Evolutionary conservation across 2,888 invertebrate genomes (phyloP).

Genomic region (Chymomyza procnemis): DNA sequence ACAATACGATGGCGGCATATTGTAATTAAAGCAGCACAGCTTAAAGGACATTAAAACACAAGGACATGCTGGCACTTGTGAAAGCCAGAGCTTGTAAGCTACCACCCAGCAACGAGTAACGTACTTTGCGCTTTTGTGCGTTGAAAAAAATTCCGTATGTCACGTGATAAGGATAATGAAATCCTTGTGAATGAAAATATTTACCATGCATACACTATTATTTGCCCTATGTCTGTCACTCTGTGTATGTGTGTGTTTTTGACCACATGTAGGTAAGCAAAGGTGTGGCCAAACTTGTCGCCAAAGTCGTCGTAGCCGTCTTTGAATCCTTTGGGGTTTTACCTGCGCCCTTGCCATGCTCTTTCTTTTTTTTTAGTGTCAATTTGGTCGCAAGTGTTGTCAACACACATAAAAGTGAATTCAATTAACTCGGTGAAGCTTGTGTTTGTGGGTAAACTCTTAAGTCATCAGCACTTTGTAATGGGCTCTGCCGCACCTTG

Average conservation of each 20-base stretch:
- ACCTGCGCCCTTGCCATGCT: conserved; percentile 10
- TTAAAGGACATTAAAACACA: conserved; percentile 59
- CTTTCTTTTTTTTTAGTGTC: conserved; percentile 55
- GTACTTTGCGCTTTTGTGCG: conserved; percentile 45
- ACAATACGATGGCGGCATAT: conserved; percentile 34
- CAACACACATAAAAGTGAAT: conserved; percentile 25
- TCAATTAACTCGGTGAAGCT: conserved; percentile 16
- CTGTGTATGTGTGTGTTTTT: conserved; percentile 22
- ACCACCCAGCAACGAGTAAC: conserved; percentile 54
- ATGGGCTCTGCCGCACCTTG: conserved; percentile 33
- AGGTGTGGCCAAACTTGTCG: conserved; percentile 69
- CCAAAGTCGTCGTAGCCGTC: conserved; percentile 38
- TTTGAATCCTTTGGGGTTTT: conserved; percentile 58
- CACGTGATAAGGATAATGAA: conserved; percentile 76
- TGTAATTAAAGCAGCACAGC: conserved; percentile 75
- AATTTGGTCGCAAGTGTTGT: conserved; percentile 66
- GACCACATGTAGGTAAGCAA: conserved; percentile 53
- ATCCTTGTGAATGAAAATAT: conserved; percentile 75
- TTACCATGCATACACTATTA: conserved; percentile 55
- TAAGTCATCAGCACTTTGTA: conserved; percentile 58
- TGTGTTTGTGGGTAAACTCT: conserved; percentile 35
- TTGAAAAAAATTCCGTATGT: conserved; percentile 54
- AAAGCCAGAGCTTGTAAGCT: conserved; percentile 26
- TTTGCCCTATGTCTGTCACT: conserved; percentile 38
- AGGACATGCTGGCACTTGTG: conserved; percentile 27